Percentiles rank a stretch among this genome's conserved stretches.
These are phyloP conservation scores for Elephas maximus DNA, from an alignment of 2,113 vertebrate genomes.

Conservation along the genomic window DNA sequence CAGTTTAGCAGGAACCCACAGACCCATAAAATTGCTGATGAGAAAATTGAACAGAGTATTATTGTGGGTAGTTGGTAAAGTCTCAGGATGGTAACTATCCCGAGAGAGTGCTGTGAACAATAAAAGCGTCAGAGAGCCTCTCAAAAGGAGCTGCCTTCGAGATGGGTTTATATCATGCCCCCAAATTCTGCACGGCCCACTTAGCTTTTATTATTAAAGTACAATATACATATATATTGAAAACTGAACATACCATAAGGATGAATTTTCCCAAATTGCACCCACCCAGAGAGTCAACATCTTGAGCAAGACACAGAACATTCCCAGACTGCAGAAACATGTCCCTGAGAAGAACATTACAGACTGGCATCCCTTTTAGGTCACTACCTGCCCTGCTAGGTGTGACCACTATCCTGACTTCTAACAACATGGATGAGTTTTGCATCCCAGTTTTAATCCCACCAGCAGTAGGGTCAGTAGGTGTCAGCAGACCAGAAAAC, in stretches of 20 bases:
- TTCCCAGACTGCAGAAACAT: neutral
- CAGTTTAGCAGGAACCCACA: slow-evolving; percentile 20
- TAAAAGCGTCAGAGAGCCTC: neutral
- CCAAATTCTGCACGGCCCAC: too few relatives aligned
- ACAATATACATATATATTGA: neutral
- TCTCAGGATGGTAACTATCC: neutral
- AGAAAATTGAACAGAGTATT: neutral
- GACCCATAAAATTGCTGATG: slow-evolving; percentile 1
- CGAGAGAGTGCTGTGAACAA: neutral
- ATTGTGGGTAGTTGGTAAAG: neutral
- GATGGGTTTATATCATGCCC: neutral
- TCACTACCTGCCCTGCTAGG: neutral
- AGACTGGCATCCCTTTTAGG: neutral
- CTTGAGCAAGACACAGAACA: neutral
- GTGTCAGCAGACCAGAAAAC: neutral
- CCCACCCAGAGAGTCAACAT: neutral
- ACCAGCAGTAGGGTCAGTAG: neutral
- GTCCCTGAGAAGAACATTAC: neutral
- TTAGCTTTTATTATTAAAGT: neutral
- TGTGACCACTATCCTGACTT: neutral
- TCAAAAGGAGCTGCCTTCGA: neutral
- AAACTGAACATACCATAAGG: neutral
- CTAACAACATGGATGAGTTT: accelerated
- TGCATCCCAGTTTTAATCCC: neutral
- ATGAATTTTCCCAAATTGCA: neutral